phyloP scores from a whole-genome alignment of 2,888 invertebrate genomes.

The Atrina japonica region DNA sequence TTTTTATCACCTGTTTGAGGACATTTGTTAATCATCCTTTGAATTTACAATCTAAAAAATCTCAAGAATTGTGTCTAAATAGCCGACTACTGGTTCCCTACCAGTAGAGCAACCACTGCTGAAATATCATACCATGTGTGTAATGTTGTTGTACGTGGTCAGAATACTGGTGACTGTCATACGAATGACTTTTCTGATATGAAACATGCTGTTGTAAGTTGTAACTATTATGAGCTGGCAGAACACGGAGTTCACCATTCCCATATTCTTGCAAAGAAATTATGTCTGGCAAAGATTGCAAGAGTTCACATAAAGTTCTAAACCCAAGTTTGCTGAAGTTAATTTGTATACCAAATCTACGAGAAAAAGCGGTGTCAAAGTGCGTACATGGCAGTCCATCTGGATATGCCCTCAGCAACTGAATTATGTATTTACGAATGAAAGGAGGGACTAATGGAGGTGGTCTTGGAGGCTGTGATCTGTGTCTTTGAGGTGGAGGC shows the following conservation, averaged over 20 bases:
- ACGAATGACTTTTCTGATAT: too few species aligned
- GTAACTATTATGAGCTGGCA: constrained; percentile 34
- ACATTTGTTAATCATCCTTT: too few species aligned
- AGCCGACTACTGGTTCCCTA: too few species aligned
- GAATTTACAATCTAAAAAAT: too few species aligned
- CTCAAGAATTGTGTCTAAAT: too few species aligned
- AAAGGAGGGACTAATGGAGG: constrained; percentile 53
- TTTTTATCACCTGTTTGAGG: too few species aligned
- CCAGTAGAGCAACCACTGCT: too few species aligned
- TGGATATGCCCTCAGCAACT: constrained; percentile 56
- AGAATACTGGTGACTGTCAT: too few species aligned
- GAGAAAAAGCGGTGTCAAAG: constrained; percentile 60
- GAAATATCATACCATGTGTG: too few species aligned
- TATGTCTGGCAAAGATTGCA: constrained; percentile 56
- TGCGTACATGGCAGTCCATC: constrained; percentile 57
- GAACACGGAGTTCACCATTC: constrained; percentile 58
- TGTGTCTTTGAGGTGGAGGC: constrained; percentile 23
- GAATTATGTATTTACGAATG: constrained; percentile 54
- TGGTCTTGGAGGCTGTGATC: constrained; percentile 20
- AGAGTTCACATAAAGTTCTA: constrained; percentile 53
- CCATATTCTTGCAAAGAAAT: constrained; percentile 50
- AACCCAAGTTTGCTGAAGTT: constrained; percentile 59
- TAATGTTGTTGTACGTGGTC: too few species aligned
- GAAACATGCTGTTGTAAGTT: neutral
- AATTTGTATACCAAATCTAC: constrained; percentile 58